Percentiles rank a stretch among this genome's conserved stretches.
phyloP scores from a whole-genome alignment of 2,113 vertebrate genomes.

The Bos taurus region DNA sequence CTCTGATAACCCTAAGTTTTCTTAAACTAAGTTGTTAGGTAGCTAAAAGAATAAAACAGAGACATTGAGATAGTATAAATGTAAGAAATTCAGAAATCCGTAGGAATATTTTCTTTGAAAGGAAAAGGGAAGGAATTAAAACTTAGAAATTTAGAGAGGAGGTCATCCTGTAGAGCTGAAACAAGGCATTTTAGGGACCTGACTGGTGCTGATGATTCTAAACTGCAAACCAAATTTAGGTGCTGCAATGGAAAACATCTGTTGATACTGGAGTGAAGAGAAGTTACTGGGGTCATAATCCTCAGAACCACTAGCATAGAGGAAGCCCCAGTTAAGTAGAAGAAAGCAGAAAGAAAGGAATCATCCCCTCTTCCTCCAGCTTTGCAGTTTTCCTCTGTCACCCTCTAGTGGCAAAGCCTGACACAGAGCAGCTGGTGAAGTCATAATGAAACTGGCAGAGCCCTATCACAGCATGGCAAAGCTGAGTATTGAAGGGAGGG shows the following conservation, averaged over 20 bases:
- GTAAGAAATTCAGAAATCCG: not conserved
- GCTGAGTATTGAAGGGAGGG: not conserved
- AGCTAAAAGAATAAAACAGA: not conserved
- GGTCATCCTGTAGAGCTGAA: not conserved
- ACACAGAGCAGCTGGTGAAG: not conserved
- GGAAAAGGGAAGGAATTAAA: not conserved
- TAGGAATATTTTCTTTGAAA: not conserved
- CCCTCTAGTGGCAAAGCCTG: constrained; percentile 48
- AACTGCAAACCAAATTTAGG: not conserved
- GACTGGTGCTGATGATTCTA: not conserved
- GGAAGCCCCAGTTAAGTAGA: not conserved
- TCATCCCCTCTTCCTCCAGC: not conserved
- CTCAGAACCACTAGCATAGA: too few relatives aligned
- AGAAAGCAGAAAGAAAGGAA: not conserved
- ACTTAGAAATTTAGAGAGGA: not conserved
- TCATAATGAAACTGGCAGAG: rapidly evolving
- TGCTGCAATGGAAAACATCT: not conserved
- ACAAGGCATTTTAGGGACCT: not conserved
- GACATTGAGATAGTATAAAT: not conserved
- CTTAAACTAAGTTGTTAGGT: not conserved
- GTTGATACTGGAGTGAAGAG: not conserved
- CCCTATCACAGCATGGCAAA: rapidly evolving
- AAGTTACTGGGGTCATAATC: not conserved
- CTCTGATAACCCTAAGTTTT: not conserved
- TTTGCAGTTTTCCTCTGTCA: constrained; percentile 22